Percentiles rank a stretch among this genome's conserved stretches.
phyloP scores from a whole-genome alignment of 2,113 vertebrate genomes.

The Antigone vipio region DNA sequence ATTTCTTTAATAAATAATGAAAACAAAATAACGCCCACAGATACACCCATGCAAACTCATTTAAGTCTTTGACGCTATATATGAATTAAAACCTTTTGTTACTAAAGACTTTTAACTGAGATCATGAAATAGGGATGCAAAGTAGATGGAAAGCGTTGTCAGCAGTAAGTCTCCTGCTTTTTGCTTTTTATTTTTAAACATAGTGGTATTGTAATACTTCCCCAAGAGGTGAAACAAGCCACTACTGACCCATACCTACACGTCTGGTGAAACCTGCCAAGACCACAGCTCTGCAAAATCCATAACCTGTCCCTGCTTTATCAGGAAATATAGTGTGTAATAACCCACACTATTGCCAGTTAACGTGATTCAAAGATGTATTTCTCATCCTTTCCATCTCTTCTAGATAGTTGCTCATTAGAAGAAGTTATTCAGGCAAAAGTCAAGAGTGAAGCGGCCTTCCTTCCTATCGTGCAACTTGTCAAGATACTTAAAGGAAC shows the following conservation, averaged over 20 bases:
- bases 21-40: neutral
- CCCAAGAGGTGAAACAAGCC: neutral
- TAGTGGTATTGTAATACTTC: neutral
- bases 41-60: neutral
- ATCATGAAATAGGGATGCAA: neutral
- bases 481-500: neutral
- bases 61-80: fast-evolving
- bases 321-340: neutral
- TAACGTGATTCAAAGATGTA: neutral
- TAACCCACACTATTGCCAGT: neutral
- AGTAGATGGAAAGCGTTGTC: fast-evolving
- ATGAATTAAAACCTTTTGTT: neutral
- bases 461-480: constrained; percentile 47
- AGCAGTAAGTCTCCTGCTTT: neutral
- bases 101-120: neutral
- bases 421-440: neutral
- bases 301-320: neutral
- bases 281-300: neutral
- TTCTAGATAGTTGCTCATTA: neutral
- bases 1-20: neutral
- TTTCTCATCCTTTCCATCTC: neutral
- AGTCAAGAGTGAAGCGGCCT: neutral
- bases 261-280: neutral
- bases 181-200: neutral
- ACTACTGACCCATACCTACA: neutral